Evolutionary conservation across 2,888 invertebrate genomes (phyloP).

Genomic region (Himalopsyche japonica): DNA sequence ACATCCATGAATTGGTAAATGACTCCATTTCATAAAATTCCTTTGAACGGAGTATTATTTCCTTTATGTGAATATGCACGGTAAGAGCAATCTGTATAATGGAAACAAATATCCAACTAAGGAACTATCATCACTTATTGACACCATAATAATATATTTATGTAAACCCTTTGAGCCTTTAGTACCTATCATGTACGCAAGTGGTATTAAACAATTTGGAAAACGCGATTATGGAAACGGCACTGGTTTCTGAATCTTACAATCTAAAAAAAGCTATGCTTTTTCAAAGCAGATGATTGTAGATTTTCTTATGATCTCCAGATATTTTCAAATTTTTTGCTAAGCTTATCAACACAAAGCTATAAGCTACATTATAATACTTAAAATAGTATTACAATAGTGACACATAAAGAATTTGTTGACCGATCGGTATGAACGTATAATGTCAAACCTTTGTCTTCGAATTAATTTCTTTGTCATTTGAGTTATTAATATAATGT

Average conservation of each 20-base stretch:
- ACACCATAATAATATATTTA: background rate
- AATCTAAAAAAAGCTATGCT: too few relatives aligned
- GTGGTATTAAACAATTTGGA: background rate
- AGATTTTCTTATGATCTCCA: too few relatives aligned
- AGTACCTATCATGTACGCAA: background rate
- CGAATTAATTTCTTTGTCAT: too few relatives aligned
- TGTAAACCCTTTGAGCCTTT: background rate
- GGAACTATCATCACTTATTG: background rate
- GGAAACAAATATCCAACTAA: background rate
- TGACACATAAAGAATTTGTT: too few relatives aligned
- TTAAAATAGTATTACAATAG: too few relatives aligned
- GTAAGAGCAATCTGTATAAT: background rate
- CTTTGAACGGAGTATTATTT: background rate
- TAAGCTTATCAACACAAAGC: too few relatives aligned
- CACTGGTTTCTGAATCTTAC: background rate
- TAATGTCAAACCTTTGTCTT: too few relatives aligned
- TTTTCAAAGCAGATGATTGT: too few relatives aligned
- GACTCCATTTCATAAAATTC: background rate
- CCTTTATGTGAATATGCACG: background rate
- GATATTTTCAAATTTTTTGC: too few relatives aligned
- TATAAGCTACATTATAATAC: too few relatives aligned
- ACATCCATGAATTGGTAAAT: background rate
- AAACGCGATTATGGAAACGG: background rate
- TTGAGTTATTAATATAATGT: too few relatives aligned
- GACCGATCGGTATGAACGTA: too few relatives aligned